Evolutionary conservation across 2,888 invertebrate genomes (phyloP).

Genomic region (Callyntrura sp.): DNA sequence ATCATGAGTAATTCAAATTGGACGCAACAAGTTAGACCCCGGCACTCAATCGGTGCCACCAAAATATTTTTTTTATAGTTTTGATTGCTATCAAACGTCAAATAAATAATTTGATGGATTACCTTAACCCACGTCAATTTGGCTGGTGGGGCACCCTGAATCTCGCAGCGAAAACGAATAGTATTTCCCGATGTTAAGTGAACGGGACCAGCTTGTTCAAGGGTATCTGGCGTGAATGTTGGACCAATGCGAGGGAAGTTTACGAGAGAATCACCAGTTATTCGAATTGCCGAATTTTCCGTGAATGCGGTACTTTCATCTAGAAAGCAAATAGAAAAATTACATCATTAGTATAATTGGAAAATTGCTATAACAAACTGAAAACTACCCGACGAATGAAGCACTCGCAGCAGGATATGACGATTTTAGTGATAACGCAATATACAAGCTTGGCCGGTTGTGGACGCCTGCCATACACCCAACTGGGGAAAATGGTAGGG

Average conservation of each 20-base stretch:
- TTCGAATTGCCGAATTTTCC: conserved; percentile 64
- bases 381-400: not conserved
- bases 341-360: not conserved
- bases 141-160: conserved; percentile 79
- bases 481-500: not conserved
- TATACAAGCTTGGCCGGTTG: too few species aligned
- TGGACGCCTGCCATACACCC: too few species aligned
- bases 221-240: conserved; percentile 79
- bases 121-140: conserved; percentile 83
- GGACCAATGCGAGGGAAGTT: conserved; percentile 76
- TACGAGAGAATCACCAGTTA: conserved; percentile 49
- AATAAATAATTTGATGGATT: conserved; percentile 32
- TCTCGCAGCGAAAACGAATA: conserved; percentile 82
- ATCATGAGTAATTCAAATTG: not conserved
- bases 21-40: too few species aligned
- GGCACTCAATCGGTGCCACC: not conserved
- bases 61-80: not conserved
- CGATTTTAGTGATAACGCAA: not conserved
- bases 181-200: conserved; percentile 83
- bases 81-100: not conserved
- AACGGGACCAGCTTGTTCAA: conserved; percentile 82
- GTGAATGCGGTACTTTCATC: conserved; percentile 69
- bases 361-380: not conserved
- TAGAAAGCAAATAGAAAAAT: conserved; percentile 39
- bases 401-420: not conserved